These are phyloP conservation scores for Synergus itoensis DNA, from an alignment of 2,888 invertebrate genomes.

Conservation along the genomic window DNA sequence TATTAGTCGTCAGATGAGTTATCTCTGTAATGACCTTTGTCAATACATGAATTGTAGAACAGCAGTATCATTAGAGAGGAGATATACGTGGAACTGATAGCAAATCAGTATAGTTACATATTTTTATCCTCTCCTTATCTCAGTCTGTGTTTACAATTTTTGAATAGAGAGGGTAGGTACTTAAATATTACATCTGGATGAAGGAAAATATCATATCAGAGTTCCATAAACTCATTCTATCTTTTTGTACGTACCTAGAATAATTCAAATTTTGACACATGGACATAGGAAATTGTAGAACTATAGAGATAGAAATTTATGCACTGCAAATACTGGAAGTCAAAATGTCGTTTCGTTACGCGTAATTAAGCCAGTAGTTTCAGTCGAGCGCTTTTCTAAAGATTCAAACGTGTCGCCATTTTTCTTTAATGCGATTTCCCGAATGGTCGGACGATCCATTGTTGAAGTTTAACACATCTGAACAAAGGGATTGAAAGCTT, in stretches of 20 bases:
- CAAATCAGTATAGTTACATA: neutral
- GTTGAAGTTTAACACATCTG: constrained; percentile 13
- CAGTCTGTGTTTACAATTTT: neutral
- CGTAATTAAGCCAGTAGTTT: constrained; percentile 37
- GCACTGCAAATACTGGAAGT: neutral
- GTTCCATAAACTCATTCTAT: neutral
- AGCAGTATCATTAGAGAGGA: neutral
- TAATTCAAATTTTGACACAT: neutral
- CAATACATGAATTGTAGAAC: neutral
- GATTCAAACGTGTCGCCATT: constrained; percentile 38
- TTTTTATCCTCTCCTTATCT: neutral
- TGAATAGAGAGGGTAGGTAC: neutral
- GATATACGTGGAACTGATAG: neutral
- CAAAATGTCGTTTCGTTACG: constrained; percentile 28
- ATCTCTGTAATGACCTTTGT: constrained; percentile 14
- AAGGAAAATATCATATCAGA: neutral
- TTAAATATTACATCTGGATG: neutral
- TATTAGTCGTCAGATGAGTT: neutral
- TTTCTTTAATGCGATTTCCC: constrained; percentile 37
- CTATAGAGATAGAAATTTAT: constrained; percentile 19
- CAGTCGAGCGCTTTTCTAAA: constrained; percentile 29
- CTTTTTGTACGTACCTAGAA: neutral
- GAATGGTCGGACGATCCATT: constrained; percentile 6
- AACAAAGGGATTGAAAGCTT: constrained; percentile 20
- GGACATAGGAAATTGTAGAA: neutral